These are phyloP conservation scores for Actinernus sp. DNA, from an alignment of 92 coral and sea anemone genomes.

Conservation along the genomic window DNA sequence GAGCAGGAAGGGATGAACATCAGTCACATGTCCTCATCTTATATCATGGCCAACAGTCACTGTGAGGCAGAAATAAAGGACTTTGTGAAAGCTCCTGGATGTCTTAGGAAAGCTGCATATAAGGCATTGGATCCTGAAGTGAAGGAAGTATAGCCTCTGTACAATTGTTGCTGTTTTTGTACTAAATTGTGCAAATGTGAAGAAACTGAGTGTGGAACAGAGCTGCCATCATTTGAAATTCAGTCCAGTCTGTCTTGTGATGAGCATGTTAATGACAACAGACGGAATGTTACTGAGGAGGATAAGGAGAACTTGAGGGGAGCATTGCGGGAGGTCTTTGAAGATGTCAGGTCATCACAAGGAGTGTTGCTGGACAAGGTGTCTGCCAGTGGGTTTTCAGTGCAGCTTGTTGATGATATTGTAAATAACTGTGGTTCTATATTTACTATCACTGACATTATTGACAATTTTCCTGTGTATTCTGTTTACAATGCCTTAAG, in stretches of 20 bases:
- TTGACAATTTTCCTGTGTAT: constrained; percentile 34
- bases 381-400: constrained; percentile 51
- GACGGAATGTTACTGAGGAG: constrained; percentile 26
- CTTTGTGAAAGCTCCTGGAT: constrained; percentile 58
- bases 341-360: constrained; percentile 6
- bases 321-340: constrained; percentile 39
- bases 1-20: too few species aligned
- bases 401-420: constrained; percentile 39
- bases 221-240: neutral
- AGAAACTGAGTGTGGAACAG: constrained; percentile 1
- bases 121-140: constrained; percentile 42
- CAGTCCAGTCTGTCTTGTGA: too few species aligned
- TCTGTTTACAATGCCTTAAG: constrained; percentile 28
- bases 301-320: constrained; percentile 31
- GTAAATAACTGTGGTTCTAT: constrained; percentile 13
- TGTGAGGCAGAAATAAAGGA: constrained; percentile 68
- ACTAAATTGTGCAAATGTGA: constrained; percentile 47
- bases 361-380: constrained; percentile 19
- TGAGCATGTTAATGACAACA: too few species aligned
- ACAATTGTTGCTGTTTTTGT: constrained; percentile 68
- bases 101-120: constrained; percentile 64
- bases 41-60: constrained; percentile 71
- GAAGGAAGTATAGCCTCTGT: constrained; percentile 26
- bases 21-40: constrained; percentile 34
- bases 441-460: constrained; percentile 38